Percentiles rank a stretch among this genome's conserved stretches.
Conservation (phyloP, 2,113 vertebrate species). For the Cyphomyrus plagiostoma region DNA sequence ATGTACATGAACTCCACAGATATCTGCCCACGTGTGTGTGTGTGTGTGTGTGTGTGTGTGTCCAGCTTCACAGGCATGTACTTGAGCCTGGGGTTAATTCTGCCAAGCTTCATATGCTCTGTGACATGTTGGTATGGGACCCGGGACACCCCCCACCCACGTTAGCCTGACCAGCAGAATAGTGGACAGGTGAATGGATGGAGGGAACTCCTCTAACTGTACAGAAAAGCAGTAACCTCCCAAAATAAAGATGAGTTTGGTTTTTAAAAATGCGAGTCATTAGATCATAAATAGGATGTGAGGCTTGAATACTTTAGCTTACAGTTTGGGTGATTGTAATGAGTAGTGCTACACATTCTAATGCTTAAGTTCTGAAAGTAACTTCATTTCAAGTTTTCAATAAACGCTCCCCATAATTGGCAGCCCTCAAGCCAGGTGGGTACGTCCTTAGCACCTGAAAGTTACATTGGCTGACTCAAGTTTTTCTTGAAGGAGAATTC, state of each 20-base stretch:
- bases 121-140: neutral
- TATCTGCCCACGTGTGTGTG: slow-evolving; percentile 22
- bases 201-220: neutral
- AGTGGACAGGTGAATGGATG: neutral
- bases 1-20: slow-evolving; percentile 24
- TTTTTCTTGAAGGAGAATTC: slow-evolving; percentile 12
- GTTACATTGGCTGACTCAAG: slow-evolving; percentile 27
- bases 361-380: neutral
- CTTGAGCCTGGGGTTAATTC: neutral
- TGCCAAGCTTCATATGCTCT: neutral
- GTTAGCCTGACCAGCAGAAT: neutral
- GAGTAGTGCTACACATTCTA: neutral
- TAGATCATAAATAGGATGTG: neutral
- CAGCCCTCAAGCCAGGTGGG: neutral
- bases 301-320: neutral
- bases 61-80: slow-evolving; percentile 5
- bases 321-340: neutral
- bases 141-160: neutral
- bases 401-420: neutral
- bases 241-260: neutral
- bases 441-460: neutral
- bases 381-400: neutral
- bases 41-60: neutral
- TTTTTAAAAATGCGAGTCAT: neutral
- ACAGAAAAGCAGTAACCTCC: neutral